Conservation (phyloP, 2,797 vertebrate genomes). For the Propithecus deckenii region DNA sequence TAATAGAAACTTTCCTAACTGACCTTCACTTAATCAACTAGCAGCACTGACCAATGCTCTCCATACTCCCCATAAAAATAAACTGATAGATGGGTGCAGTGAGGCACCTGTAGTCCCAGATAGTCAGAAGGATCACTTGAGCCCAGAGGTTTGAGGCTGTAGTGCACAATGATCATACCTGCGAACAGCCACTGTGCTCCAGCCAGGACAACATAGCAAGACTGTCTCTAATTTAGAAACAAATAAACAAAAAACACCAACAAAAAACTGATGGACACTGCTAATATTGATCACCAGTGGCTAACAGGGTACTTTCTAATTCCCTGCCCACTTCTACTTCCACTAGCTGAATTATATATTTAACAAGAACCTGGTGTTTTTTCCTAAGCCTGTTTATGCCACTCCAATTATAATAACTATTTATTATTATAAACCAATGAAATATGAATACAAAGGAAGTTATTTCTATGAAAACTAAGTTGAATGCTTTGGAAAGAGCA, state of each 20-base stretch:
- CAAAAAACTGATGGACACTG: neutral
- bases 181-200: too few relatives aligned
- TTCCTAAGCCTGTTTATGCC: neutral
- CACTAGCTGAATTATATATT: neutral
- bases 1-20: neutral
- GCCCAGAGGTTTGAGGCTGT: too few relatives aligned
- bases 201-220: too few relatives aligned
- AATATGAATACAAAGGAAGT: neutral
- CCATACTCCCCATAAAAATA: neutral
- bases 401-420: neutral
- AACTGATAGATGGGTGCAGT: neutral
- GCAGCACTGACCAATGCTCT: neutral
- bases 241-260: too few relatives aligned
- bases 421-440: neutral
- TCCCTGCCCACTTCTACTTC: neutral
- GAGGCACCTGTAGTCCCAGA: too few relatives aligned
- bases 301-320: neutral
- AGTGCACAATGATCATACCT: too few relatives aligned
- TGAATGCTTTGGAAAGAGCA: neutral
- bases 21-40: neutral
- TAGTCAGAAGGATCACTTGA: too few relatives aligned
- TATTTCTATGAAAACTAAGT: constrained; percentile 10
- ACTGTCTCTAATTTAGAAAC: too few relatives aligned
- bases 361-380: neutral
- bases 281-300: neutral